These are phyloP conservation scores for Myrmophylax atrothorax DNA, from an alignment of 2,113 vertebrate species.

Conservation along the genomic window DNA sequence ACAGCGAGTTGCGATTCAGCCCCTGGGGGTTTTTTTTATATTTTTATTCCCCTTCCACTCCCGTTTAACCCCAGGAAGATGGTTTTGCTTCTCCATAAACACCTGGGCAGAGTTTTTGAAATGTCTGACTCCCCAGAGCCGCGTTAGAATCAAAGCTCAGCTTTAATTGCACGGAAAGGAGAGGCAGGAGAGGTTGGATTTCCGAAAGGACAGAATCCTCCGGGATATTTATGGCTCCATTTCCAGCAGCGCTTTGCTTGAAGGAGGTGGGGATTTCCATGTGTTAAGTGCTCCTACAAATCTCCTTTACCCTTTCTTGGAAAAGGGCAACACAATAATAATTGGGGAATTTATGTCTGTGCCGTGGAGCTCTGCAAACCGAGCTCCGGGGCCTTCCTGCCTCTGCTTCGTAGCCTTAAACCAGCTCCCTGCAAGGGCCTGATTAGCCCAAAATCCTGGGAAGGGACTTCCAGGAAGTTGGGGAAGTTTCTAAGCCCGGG, in stretches of 20 bases:
- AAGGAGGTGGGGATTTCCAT: slow-evolving; percentile 72
- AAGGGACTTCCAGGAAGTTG: neutral
- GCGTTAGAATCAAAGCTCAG: neutral
- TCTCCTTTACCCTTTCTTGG: slow-evolving; percentile 79
- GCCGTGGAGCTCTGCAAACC: slow-evolving; percentile 47
- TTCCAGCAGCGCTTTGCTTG: slow-evolving; percentile 61
- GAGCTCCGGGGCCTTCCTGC: slow-evolving; percentile 25
- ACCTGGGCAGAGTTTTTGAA: neutral
- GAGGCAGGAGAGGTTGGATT: slow-evolving; percentile 9
- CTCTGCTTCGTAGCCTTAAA: slow-evolving; percentile 3
- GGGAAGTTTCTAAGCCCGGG: neutral
- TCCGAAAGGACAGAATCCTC: slow-evolving; percentile 65
- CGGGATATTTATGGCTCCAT: slow-evolving; percentile 74
- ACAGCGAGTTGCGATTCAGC: neutral
- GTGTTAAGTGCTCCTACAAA: slow-evolving; percentile 79
- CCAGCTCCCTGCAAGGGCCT: neutral
- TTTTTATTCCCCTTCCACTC: neutral
- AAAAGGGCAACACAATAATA: slow-evolving; percentile 80
- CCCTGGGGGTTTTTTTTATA: neutral
- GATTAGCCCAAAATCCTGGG: neutral
- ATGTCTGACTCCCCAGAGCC: neutral
- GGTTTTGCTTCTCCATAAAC: neutral
- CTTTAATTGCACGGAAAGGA: slow-evolving; percentile 51
- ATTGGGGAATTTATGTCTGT: slow-evolving; percentile 77
- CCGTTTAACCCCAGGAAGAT: neutral